Conservation (phyloP, 2,113 vertebrate genomes). For the Lamprotornis superbus region DNA sequence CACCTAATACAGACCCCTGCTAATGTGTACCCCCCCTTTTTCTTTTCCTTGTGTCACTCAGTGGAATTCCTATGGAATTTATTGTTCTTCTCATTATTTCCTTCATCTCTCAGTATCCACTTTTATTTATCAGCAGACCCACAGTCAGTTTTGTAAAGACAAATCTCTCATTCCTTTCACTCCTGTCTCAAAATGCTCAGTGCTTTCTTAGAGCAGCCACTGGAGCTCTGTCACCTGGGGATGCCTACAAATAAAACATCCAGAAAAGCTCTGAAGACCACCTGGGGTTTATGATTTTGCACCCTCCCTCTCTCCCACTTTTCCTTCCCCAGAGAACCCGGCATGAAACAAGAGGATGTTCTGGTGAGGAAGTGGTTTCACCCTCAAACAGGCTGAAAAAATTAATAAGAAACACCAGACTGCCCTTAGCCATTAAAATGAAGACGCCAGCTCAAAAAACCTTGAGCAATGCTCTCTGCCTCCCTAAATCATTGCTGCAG, state of each 20-base stretch:
- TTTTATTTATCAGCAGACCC: neutral
- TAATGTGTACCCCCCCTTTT: too few relatives aligned
- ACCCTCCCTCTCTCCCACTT: neutral
- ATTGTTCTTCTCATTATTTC: too few relatives aligned
- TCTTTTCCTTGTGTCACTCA: too few relatives aligned
- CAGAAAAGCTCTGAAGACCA: neutral
- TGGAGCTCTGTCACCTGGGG: too few relatives aligned
- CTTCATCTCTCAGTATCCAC: neutral
- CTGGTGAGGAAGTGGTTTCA: neutral
- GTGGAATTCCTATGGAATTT: too few relatives aligned
- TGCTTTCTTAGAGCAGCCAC: neutral
- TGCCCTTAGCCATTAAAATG: neutral
- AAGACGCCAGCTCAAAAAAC: neutral
- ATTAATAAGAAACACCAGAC: neutral
- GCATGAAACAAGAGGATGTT: neutral
- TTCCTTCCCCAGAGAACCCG: neutral
- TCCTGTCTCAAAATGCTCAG: neutral
- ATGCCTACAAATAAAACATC: neutral
- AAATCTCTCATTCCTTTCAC: neutral
- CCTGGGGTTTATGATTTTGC: neutral
- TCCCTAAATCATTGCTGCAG: neutral
- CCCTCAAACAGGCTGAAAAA: neutral
- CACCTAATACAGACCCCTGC: too few relatives aligned
- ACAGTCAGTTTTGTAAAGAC: too few relatives aligned
- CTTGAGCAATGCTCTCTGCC: neutral